phyloP scores from a whole-genome alignment of 2,888 invertebrate genomes.

The Tetragonisca angustula region DNA sequence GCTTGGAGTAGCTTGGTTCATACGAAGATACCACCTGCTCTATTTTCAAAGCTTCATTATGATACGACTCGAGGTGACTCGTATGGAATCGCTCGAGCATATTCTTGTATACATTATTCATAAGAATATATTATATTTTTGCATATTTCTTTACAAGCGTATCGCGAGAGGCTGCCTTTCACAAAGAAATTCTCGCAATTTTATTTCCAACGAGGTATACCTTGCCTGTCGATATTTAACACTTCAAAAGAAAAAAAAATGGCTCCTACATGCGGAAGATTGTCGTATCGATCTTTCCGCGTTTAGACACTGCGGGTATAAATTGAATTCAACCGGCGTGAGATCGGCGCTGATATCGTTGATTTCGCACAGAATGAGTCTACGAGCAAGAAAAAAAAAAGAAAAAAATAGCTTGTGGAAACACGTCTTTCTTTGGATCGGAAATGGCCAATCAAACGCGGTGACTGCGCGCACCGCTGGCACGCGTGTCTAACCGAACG shows the following conservation, averaged over 20 bases:
- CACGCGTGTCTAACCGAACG: slow-evolving; percentile 18
- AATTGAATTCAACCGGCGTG: not conserved
- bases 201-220: slow-evolving; percentile 1
- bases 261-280: not conserved
- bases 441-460: not conserved
- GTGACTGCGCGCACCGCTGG: not conserved
- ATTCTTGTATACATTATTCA: slow-evolving; percentile 48
- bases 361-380: not conserved
- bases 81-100: slow-evolving; percentile 35
- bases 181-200: not conserved
- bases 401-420: not conserved
- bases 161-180: not conserved
- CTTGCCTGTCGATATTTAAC: not conserved
- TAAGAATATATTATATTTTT: slow-evolving; percentile 32
- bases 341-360: not conserved
- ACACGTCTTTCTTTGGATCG: not conserved
- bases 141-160: slow-evolving; percentile 11
- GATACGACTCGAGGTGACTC: slow-evolving; percentile 20
- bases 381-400: not conserved
- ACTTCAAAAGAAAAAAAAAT: not conserved
- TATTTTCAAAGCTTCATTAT: slow-evolving; percentile 18
- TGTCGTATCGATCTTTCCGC: not conserved
- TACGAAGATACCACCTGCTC: slow-evolving; percentile 13
- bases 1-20: not conserved
- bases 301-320: not conserved